These are phyloP conservation scores for Liopterus haemorrhoidalis DNA, from an alignment of 2,888 invertebrate species.

Conservation along the genomic window DNA sequence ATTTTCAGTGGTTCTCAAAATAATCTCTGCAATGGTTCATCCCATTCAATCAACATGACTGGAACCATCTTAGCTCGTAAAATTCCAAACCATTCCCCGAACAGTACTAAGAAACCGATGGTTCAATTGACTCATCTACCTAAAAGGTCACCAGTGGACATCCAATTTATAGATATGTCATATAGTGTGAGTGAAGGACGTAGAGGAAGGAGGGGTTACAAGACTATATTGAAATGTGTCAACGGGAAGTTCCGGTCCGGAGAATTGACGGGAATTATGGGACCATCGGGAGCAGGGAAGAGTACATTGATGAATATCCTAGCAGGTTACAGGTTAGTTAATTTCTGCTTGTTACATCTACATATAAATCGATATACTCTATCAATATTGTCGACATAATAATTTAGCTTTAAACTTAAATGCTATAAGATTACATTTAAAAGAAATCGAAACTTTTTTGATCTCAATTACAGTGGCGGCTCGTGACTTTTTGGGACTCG, in stretches of 20 bases:
- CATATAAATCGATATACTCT: neutral
- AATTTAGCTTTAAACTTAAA: neutral
- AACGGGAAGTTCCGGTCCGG: conserved; percentile 85
- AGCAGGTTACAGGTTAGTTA: conserved; percentile 79
- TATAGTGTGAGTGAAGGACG: conserved; percentile 84
- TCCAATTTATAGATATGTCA: conserved; percentile 80
- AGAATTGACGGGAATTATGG: conserved; percentile 94
- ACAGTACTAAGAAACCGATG: conserved; percentile 64
- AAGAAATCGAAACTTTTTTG: too few relatives aligned
- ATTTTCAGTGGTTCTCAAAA: conserved; percentile 64
- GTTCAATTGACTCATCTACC: conserved; percentile 75
- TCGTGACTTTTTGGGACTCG: too few relatives aligned
- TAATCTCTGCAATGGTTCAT: conserved; percentile 65
- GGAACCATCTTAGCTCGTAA: conserved; percentile 49
- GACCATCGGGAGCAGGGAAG: conserved; percentile 78
- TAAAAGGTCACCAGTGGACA: conserved; percentile 81
- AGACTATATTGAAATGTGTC: conserved; percentile 80
- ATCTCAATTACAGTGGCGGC: too few relatives aligned
- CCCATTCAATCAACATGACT: conserved; percentile 42
- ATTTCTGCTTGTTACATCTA: neutral
- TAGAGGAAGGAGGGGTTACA: conserved; percentile 69
- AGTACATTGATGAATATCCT: conserved; percentile 84
- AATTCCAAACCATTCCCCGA: conserved; percentile 66
- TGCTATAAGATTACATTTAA: neutral
- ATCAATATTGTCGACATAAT: neutral